phyloP scores from a whole-genome alignment of 2,797 vertebrate species.

The Nothura maculosa region DNA sequence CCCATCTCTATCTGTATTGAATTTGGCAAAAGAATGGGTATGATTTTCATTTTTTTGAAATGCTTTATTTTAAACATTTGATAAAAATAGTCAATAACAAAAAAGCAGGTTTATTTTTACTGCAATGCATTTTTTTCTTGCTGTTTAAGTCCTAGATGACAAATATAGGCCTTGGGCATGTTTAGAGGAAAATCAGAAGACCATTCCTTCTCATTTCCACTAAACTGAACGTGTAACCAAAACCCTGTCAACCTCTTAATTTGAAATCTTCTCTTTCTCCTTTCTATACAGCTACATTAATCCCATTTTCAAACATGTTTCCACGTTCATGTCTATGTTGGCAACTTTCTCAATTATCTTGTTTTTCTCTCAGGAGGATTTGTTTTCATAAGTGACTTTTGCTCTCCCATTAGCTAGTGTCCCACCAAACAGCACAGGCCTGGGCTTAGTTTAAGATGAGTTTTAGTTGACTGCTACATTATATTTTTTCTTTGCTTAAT shows the following conservation, averaged over 20 bases:
- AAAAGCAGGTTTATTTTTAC: conserved; percentile 80
- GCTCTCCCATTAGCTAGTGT: not conserved
- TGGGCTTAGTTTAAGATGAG: not conserved
- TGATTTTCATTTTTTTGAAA: conserved; percentile 83
- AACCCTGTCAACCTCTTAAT: not conserved
- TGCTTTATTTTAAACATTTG: conserved; percentile 77
- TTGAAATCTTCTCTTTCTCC: not conserved
- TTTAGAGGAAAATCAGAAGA: not conserved
- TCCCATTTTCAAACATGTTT: not conserved
- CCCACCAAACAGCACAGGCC: not conserved
- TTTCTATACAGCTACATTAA: not conserved
- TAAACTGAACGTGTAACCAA: conserved; percentile 29
- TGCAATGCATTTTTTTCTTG: conserved; percentile 59
- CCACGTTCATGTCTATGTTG: not conserved
- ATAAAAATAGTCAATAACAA: conserved; percentile 86
- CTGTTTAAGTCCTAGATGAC: conserved; percentile 38
- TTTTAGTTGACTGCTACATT: not conserved
- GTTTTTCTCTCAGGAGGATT: not conserved
- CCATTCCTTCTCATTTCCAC: conserved; percentile 50
- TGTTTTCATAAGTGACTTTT: not conserved
- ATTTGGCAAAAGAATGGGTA: conserved; percentile 80
- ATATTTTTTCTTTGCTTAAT: not conserved
- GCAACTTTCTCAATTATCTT: not conserved
- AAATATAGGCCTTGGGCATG: conserved; percentile 37
- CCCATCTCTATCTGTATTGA: conserved; percentile 83